Evolutionary conservation across 2,113 vertebrate species (phyloP).

Genomic region (Tragelaphus imberbis): DNA sequence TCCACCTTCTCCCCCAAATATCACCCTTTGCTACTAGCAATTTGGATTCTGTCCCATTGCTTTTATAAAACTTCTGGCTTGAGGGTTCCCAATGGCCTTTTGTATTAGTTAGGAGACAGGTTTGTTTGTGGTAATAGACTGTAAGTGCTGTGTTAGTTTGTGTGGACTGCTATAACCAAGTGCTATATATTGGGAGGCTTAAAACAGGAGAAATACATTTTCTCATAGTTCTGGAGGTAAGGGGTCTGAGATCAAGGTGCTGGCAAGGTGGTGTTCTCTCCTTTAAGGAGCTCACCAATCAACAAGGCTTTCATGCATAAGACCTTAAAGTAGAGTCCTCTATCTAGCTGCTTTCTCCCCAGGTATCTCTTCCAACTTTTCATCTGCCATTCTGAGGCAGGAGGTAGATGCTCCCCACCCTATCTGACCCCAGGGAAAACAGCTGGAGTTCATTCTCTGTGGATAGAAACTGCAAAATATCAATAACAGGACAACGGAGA

Average conservation of each 20-base stretch:
- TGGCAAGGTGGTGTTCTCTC: background rate
- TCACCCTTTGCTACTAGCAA: background rate
- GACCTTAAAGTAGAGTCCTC: rapidly evolving
- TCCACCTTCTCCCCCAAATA: background rate
- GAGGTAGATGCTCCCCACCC: background rate
- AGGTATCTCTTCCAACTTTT: too few relatives aligned
- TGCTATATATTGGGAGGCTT: background rate
- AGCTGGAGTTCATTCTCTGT: background rate
- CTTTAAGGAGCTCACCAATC: background rate
- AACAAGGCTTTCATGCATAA: background rate
- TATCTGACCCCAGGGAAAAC: background rate
- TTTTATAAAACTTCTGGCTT: background rate
- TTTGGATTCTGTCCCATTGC: background rate
- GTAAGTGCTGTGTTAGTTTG: background rate
- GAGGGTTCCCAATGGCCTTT: background rate
- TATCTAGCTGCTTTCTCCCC: rapidly evolving
- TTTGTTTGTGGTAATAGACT: background rate
- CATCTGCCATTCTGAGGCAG: background rate
- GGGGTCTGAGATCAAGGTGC: background rate
- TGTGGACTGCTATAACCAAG: background rate
- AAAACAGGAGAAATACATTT: background rate
- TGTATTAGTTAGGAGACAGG: background rate
- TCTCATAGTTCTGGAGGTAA: too few relatives aligned
- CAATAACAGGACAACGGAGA: background rate
- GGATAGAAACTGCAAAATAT: background rate